Evolutionary conservation across 2,797 vertebrate species (phyloP), one percentile per base, ranked within the genome.

Genomic region (Propithecus deckenii): DNA sequence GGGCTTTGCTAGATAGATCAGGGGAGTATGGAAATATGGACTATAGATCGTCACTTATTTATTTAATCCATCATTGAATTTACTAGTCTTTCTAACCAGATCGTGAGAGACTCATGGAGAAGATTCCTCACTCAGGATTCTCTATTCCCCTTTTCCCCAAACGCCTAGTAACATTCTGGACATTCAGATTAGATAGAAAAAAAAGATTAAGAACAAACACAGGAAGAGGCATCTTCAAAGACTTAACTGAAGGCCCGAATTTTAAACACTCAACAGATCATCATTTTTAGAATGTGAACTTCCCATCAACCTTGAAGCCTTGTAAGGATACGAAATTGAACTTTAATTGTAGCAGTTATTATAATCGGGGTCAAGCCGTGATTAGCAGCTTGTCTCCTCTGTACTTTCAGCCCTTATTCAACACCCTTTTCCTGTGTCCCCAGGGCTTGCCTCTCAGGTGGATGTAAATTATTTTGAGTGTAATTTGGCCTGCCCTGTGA

Each of bases 191-290:
- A 85, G 38, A 86, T 12, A 50, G 57, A 91, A 69, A 79, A 35
- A 57, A 72, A 79, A 74, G 69, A 85, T n/a, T 59, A 83, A 79
- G 6, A n/a, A 20, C 41, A 96, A 95, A 83, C 20, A 17, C 13
- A 89, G 48, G 2, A 85, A 84, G 38, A 78, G 5, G 74, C 57
- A 52, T 95, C 71, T 90, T 72, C 57, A 91, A 72, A 94, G 59
- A 57, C 28, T 48, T 57, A 89, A 46, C 11, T 10, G 11, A 87
- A 7, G 17, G 17, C 7, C 17, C 91, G 41, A 85, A 76, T 76
- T 75, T 72, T 67, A 80, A 61, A 41, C 20, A 69, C 22, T 72
- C n/a, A 59, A 83, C 52, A 46, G 80, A 71, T 75, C 63, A 0
- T 6, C 57, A 41, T 48, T 84, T 89, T 80, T 35, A 92, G 75